Evolutionary conservation across 1,140 invertebrate genomes (phyloP).

Genomic region (Diabrotica virgifera): DNA sequence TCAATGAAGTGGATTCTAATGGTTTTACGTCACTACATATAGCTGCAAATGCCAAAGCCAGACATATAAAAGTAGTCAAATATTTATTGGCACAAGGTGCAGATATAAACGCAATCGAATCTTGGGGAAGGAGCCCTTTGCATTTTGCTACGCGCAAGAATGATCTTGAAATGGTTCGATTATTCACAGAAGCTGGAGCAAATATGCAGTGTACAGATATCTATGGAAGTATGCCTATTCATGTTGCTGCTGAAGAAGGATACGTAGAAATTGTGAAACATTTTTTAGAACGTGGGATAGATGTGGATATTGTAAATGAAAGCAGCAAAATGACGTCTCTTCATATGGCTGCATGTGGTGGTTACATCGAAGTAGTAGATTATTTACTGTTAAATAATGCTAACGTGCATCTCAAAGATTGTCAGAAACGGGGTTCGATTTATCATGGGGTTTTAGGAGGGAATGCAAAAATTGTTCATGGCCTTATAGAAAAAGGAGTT

Average conservation of each 20-base stretch:
- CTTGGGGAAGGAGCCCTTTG: no score
- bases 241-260: slow-evolving; percentile 23
- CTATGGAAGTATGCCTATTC: slow-evolving; percentile 5
- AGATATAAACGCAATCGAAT: no score
- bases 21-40: no score
- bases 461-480: slow-evolving; percentile 27
- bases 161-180: no score
- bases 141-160: no score
- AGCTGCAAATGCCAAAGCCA: no score
- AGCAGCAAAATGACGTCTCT: slow-evolving; percentile 42
- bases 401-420: no score
- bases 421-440: slow-evolving; percentile 26
- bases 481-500: slow-evolving; percentile 28
- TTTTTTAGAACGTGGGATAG: slow-evolving; percentile 22
- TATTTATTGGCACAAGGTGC: no score
- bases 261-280: slow-evolving; percentile 24
- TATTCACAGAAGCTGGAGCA: no score
- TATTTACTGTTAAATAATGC: slow-evolving; percentile 18
- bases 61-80: no score
- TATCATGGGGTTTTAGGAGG: slow-evolving; percentile 30
- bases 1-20: no score
- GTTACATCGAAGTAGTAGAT: slow-evolving; percentile 32
- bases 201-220: background rate
- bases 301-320: slow-evolving; percentile 21
- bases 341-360: slow-evolving; percentile 49